These are phyloP conservation scores for Halictus rubicundus DNA, from an alignment of 1,140 invertebrate species.

Conservation along the genomic window DNA sequence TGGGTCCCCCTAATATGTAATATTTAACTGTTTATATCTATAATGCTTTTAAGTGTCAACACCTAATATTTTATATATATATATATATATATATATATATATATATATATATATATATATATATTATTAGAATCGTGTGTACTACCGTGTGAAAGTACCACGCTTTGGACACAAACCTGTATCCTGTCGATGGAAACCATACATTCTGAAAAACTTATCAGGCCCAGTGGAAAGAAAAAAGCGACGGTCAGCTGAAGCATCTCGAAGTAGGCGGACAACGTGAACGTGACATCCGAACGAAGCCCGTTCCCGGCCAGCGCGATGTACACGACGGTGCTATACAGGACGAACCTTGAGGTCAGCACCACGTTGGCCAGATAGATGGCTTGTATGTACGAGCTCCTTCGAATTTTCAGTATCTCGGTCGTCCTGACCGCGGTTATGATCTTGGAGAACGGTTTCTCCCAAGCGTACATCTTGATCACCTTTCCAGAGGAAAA, in stretches of 20 bases:
- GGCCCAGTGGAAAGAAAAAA: conserved; percentile 87
- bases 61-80: too few relatives aligned
- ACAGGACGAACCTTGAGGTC: conserved; percentile 87
- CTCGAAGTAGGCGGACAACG: conserved; percentile 86
- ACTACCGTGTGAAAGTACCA: too few relatives aligned
- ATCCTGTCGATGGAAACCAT: conserved; percentile 85
- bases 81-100: too few relatives aligned
- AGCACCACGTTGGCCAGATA: conserved; percentile 87
- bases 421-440: conserved; percentile 82
- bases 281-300: conserved; percentile 84
- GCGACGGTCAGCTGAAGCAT: conserved; percentile 84
- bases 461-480: conserved; percentile 92
- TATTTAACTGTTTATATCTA: too few relatives aligned
- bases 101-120: too few relatives aligned
- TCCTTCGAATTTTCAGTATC: conserved; percentile 84
- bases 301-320: conserved; percentile 85
- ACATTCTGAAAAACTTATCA: conserved; percentile 85
- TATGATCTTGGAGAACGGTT: conserved; percentile 84
- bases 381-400: conserved; percentile 87
- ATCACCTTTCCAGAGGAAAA: conserved; percentile 81
- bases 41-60: too few relatives aligned
- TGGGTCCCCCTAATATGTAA: too few relatives aligned
- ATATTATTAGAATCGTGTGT: too few relatives aligned
- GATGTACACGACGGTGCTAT: conserved; percentile 87
- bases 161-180: conserved; percentile 55